phyloP scores from a whole-genome alignment of 1,140 invertebrate genomes.

The Bemisia tabaci region DNA sequence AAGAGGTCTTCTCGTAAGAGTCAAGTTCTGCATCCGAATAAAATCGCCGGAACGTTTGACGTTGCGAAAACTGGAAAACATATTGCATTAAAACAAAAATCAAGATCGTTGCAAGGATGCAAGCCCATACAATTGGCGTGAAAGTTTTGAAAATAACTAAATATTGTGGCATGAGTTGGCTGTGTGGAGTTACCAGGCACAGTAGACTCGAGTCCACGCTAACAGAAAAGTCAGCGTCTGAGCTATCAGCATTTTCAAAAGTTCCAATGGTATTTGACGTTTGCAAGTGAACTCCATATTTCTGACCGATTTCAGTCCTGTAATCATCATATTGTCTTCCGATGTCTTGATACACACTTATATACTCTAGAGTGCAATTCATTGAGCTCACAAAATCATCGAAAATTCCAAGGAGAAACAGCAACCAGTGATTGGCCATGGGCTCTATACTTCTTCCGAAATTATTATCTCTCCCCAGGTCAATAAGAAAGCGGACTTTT shows the following conservation, averaged over 20 bases:
- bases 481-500: too few species aligned
- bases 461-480: too few species aligned
- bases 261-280: too few species aligned
- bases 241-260: neutral
- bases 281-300: too few species aligned
- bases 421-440: too few species aligned
- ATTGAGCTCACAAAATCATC: neutral
- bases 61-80: neutral
- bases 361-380: neutral
- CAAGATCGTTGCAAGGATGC: neutral
- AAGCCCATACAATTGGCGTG: neutral
- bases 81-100: neutral
- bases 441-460: neutral
- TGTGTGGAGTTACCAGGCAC: neutral
- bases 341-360: too few species aligned
- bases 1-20: neutral
- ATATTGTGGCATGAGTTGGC: neutral
- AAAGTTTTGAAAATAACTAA: neutral
- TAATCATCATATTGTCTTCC: too few species aligned
- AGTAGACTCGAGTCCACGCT: neutral
- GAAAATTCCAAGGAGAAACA: too few species aligned
- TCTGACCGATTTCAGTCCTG: neutral
- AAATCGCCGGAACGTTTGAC: neutral
- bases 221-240: neutral
- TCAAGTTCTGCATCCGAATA: neutral